Percentiles rank a stretch among this genome's conserved stretches.
Conservation (phyloP, 2,888 invertebrate species). For the Apocheima hispidaria region DNA sequence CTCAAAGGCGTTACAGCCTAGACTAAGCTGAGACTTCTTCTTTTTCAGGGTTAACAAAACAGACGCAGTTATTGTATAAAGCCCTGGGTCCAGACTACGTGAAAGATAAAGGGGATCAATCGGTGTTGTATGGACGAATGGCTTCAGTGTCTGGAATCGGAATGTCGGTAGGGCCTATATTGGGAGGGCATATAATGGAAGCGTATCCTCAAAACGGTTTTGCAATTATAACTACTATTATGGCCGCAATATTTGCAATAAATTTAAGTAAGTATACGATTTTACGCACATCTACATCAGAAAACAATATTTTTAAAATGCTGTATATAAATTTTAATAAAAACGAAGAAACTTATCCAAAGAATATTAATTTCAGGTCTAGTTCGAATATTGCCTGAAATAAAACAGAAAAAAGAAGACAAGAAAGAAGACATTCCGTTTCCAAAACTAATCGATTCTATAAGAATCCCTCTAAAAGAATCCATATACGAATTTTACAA, state of each 20-base stretch:
- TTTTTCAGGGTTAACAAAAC: slow-evolving; percentile 86
- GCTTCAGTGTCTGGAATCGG: slow-evolving; percentile 87
- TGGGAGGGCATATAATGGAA: slow-evolving; percentile 87
- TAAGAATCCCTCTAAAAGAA: slow-evolving; percentile 56
- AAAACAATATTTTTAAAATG: too few species aligned
- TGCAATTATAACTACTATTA: slow-evolving; percentile 67
- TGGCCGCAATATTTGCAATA: slow-evolving; percentile 51
- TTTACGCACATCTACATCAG: background rate
- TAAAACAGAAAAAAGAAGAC: slow-evolving; percentile 42
- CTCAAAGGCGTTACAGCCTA: too few species aligned
- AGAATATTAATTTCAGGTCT: slow-evolving; percentile 51
- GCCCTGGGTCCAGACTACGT: slow-evolving; percentile 86
- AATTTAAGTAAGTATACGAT: slow-evolving; percentile 53
- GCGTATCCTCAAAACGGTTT: slow-evolving; percentile 78
- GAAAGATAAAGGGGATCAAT: slow-evolving; percentile 69
- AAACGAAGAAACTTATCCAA: too few species aligned
- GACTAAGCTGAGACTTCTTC: background rate
- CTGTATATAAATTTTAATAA: too few species aligned
- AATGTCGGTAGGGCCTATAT: slow-evolving; percentile 87
- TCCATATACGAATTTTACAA: slow-evolving; percentile 71
- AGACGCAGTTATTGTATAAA: slow-evolving; percentile 87
- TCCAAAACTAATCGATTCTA: slow-evolving; percentile 49
- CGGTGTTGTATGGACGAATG: slow-evolving; percentile 83
- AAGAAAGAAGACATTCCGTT: slow-evolving; percentile 12
- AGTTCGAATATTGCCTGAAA: slow-evolving; percentile 51